A percentile compares a stretch with the other conserved stretches of the same genome.
Conservation (phyloP, 2,113 vertebrate species). For the Nibea albiflora region DNA sequence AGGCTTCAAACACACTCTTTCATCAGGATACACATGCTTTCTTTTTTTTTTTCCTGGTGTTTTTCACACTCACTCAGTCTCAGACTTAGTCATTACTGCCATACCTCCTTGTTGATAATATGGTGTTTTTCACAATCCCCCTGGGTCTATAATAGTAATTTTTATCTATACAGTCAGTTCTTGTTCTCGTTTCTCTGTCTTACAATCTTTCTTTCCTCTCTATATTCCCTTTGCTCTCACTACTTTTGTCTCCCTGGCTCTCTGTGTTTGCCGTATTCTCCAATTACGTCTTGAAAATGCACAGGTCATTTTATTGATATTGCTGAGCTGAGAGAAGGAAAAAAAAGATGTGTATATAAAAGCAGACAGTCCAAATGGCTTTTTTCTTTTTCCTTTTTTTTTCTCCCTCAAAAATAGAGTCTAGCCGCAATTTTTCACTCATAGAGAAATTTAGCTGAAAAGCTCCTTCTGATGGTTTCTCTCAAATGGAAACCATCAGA, state of each 20-base stretch:
- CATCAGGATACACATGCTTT: conserved; percentile 9
- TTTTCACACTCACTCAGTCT: conserved; percentile 11
- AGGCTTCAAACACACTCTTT: conserved; percentile 41
- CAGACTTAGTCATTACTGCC: conserved; percentile 44
- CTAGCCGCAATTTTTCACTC: conserved; percentile 41
- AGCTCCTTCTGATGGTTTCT: conserved; percentile 59
- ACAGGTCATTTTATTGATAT: conserved; percentile 69
- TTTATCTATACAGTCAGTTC: conserved; percentile 33
- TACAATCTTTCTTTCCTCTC: conserved; percentile 27
- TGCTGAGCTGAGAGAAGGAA: conserved; percentile 53
- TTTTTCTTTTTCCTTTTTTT: conserved; percentile 36
- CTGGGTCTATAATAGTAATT: conserved; percentile 40
- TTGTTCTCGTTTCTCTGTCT: conserved; percentile 22
- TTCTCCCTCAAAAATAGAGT: conserved; percentile 37
- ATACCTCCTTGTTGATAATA: conserved; percentile 20
- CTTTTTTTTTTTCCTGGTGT: conserved; percentile 27
- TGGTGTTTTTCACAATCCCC: conserved; percentile 35
- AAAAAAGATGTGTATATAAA: conserved; percentile 51
- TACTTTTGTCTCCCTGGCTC: conserved; percentile 46
- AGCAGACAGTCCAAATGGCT: conserved; percentile 54
- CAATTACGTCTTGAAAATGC: conserved; percentile 72
- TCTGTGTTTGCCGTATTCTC: conserved; percentile 56
- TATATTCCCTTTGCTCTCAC: conserved; percentile 26
- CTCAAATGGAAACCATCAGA: conserved; percentile 63
- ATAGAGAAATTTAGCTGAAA: conserved; percentile 53